phyloP scores from a whole-genome alignment of 2,113 vertebrate genomes.

The Pomatorhinus ruficollis region DNA sequence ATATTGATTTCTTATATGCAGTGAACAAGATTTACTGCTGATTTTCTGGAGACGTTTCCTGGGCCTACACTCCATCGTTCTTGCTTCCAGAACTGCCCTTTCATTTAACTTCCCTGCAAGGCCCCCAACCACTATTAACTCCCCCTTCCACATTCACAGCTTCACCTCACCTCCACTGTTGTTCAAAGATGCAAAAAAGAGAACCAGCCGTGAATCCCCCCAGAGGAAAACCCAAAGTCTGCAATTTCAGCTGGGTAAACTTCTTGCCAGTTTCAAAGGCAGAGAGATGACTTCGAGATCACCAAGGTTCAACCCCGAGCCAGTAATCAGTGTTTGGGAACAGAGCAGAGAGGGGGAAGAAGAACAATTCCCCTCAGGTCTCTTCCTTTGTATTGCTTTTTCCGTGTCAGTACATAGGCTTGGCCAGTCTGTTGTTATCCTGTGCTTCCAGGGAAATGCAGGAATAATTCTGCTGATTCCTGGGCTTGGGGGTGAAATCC shows the following conservation, averaged over 20 bases:
- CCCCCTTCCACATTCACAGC: neutral
- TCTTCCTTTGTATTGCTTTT: neutral
- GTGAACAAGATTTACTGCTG: neutral
- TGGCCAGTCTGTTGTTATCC: neutral
- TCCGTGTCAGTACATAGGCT: neutral
- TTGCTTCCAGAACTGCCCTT: neutral
- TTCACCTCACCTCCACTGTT: neutral
- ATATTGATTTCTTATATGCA: neutral
- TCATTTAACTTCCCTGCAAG: neutral
- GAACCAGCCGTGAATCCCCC: neutral
- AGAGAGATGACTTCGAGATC: neutral
- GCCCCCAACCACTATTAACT: rapidly evolving
- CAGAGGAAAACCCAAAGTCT: neutral
- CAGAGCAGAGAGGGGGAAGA: neutral
- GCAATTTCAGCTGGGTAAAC: neutral
- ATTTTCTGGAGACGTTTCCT: neutral
- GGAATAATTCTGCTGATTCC: neutral
- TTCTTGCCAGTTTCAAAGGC: neutral
- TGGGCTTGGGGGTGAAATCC: neutral
- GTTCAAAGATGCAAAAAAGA: neutral
- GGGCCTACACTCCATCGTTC: neutral
- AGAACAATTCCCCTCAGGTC: neutral
- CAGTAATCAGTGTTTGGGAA: neutral
- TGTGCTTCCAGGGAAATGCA: neutral
- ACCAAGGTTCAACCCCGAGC: neutral